Evolutionary conservation across 2,797 vertebrate species (phyloP).

Genomic region (Acropternis orthonyx): DNA sequence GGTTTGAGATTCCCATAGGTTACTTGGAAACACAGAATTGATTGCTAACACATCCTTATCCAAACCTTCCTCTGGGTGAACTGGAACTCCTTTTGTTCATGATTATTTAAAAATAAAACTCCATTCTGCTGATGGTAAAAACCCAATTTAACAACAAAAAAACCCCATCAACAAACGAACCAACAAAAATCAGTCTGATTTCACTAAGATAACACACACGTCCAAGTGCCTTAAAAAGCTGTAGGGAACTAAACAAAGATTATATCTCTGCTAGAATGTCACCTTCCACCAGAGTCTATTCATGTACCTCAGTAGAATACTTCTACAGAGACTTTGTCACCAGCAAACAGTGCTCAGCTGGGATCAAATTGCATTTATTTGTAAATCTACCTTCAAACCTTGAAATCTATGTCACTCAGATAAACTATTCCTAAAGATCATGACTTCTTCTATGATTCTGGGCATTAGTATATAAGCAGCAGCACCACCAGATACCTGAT

Average conservation of each 20-base stretch:
- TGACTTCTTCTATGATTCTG: background rate
- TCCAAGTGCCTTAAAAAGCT: background rate
- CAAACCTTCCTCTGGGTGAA: background rate
- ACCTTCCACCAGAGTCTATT: background rate
- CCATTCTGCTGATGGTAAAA: background rate
- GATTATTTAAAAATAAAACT: background rate
- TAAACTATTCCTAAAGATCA: background rate
- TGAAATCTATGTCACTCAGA: background rate
- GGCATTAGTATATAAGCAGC: background rate
- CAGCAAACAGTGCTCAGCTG: background rate
- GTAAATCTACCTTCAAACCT: background rate
- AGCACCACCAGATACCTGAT: background rate
- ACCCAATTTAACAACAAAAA: fast-evolving
- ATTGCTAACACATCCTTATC: background rate
- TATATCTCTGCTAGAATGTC: background rate
- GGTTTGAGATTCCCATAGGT: background rate
- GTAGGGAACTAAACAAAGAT: background rate
- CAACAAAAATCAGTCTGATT: background rate
- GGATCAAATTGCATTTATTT: background rate
- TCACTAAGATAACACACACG: background rate
- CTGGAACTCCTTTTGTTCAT: fast-evolving
- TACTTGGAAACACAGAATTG: background rate
- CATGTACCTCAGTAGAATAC: background rate
- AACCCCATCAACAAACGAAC: fast-evolving
- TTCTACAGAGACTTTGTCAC: background rate